Base-by-base conservation (phyloP, 2,113 vertebrate genomes). In the Odontophorus gujanensis region DNA sequence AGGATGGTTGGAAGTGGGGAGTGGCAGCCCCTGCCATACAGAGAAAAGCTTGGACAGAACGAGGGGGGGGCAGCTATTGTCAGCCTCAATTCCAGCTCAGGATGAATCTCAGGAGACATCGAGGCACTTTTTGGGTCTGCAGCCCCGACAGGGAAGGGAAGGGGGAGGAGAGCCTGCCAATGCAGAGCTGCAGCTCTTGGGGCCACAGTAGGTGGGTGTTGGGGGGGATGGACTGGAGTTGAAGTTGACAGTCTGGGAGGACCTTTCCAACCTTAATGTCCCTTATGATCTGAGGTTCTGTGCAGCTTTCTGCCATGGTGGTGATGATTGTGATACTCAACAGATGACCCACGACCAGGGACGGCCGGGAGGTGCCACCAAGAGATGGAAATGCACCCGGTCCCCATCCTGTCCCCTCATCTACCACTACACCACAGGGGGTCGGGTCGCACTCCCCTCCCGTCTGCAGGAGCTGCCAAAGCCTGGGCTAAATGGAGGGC, bases 101-200 rank as follows among this genome's bases (percentile, higher is more conserved):
- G 34, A 9, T 28, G 63, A 51, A 15, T 36, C 36, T 43, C 36
- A 8, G 38, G 68, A 53, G 51, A 9, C 22, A 15, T 14, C 45
- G 1, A 17, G 67, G 36, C 2, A 9, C 34, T n/a, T 30, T 2
- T 6, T 45, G 42, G 42, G 32, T 45, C 18, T 32, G 10, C 17
- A n/a, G 18, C 32, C 40, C 53, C 0, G 0, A 4, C 0, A 2
- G 11, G 6, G 48, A 62, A 22, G 11, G 7, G 48, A 62, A 22
- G n/a, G 51, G 36, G 62, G 22, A 42, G 57, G 21, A 26, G 47
- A 62, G 7, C 3, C 4, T 6, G 11, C 38, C 68, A 7, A 63
- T 72, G 62, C 20, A 26, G 15, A 28, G 51, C 16, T 53, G 51
- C 28, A 26, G 51, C 51, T 53, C 51, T 24, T 53, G 51, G 26